These are phyloP conservation scores for Rhingia rostrata DNA, from an alignment of 2,888 invertebrate species.

Conservation along the genomic window DNA sequence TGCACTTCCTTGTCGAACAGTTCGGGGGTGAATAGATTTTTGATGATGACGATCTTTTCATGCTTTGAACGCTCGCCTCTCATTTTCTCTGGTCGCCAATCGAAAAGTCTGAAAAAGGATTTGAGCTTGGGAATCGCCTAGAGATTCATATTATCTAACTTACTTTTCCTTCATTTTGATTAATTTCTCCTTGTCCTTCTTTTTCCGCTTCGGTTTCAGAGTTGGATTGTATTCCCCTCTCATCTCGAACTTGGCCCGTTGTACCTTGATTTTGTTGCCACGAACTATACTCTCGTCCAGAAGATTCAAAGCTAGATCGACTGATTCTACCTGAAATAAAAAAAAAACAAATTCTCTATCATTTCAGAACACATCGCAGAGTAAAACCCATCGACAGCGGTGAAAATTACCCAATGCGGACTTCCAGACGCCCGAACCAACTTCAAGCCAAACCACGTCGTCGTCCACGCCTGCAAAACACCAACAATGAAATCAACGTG, in stretches of 20 bases:
- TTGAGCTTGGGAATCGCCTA: background rate
- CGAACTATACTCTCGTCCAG: constrained; percentile 93
- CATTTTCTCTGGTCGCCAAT: constrained; percentile 97
- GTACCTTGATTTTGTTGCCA: constrained; percentile 92
- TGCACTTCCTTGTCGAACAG: constrained; percentile 95
- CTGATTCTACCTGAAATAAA: constrained; percentile 90
- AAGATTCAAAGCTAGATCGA: constrained; percentile 94
- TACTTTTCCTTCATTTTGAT: constrained; percentile 96
- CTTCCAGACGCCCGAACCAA: constrained; percentile 20
- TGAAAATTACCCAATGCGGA: constrained; percentile 58
- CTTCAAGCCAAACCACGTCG: constrained; percentile 38
- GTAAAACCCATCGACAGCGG: constrained; percentile 62
- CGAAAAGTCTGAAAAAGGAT: constrained; percentile 87
- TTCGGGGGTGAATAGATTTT: constrained; percentile 94
- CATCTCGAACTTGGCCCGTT: constrained; percentile 96
- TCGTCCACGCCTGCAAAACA: constrained; percentile 34
- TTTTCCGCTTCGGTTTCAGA: constrained; percentile 94
- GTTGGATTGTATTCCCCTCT: constrained; percentile 97
- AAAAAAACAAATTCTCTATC: constrained; percentile 69
- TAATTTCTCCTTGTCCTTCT: constrained; percentile 94
- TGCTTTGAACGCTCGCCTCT: constrained; percentile 93
- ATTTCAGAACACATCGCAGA: constrained; percentile 66
- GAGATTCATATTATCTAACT: constrained; percentile 63
- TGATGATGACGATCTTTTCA: constrained; percentile 95
- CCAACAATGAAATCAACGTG: constrained; percentile 45